A percentile compares a stretch with the other conserved stretches of the same genome.
These are phyloP conservation scores for Drosophila merina DNA, from an alignment of 2,888 invertebrate genomes.

Conservation along the genomic window DNA sequence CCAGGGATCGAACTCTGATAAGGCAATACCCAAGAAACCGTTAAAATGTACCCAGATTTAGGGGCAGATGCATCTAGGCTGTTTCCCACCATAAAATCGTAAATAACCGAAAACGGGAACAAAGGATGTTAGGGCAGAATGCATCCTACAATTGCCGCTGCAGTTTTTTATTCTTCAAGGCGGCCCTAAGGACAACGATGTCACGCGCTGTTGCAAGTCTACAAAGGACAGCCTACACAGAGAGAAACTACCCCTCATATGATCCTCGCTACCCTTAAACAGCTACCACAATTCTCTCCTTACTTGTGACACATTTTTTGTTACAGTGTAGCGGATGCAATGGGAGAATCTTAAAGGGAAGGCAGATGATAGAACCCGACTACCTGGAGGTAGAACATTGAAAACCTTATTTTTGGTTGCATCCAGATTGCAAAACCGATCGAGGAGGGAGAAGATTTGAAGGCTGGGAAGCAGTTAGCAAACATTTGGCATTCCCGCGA, in stretches of 20 bases:
- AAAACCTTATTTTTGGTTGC: constrained; percentile 24
- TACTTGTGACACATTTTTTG: background rate
- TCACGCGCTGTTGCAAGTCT: constrained; percentile 72
- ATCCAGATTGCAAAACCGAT: constrained; percentile 11
- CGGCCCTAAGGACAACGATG: constrained; percentile 71
- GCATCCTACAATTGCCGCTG: constrained; percentile 36
- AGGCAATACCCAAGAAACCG: background rate
- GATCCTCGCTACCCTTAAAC: background rate
- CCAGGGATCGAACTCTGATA: background rate
- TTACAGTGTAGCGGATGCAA: background rate
- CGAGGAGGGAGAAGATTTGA: background rate
- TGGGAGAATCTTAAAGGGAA: constrained; percentile 1
- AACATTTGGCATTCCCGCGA: background rate
- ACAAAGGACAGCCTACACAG: constrained; percentile 38
- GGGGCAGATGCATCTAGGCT: constrained; percentile 33
- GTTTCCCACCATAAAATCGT: constrained; percentile 66
- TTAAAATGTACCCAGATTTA: constrained; percentile 31
- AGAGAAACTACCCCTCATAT: background rate
- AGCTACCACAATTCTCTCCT: no score
- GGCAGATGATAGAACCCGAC: constrained; percentile 9
- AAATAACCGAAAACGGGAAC: constrained; percentile 32
- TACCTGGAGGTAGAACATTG: constrained; percentile 15
- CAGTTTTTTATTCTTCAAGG: constrained; percentile 40
- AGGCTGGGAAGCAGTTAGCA: background rate
- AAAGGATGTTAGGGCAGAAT: constrained; percentile 47